Evolutionary conservation across 2,888 invertebrate genomes (phyloP).

Genomic region (Chymomyza amoena): DNA sequence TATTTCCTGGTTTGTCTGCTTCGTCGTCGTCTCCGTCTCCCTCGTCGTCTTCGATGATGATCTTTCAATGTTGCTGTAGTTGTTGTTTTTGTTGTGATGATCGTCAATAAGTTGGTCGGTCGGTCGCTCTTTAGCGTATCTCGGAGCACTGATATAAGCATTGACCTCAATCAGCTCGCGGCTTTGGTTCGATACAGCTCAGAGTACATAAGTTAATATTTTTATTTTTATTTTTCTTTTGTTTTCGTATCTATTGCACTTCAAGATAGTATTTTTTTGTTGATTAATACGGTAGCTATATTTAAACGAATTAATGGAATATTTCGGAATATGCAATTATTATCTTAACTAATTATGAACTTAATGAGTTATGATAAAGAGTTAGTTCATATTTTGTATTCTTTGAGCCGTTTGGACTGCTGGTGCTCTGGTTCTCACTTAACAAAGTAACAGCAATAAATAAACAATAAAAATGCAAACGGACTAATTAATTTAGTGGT

Average conservation of each 20-base stretch:
- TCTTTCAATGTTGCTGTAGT: not conserved
- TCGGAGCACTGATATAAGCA: not conserved
- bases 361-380: too few species aligned
- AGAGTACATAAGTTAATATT: not conserved
- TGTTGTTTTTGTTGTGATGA: not conserved
- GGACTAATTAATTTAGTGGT: too few species aligned
- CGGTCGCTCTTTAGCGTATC: not conserved
- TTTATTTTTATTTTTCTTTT: not conserved
- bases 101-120: not conserved
- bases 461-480: too few species aligned
- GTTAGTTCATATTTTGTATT: too few species aligned
- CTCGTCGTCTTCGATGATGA: not conserved
- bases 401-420: too few species aligned
- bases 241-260: not conserved
- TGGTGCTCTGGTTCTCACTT: too few species aligned
- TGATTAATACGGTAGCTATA: not conserved
- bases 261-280: not conserved
- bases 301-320: not conserved
- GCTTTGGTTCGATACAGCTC: not conserved
- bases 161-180: not conserved
- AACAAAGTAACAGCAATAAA: too few species aligned
- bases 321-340: not conserved
- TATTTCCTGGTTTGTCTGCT: constrained; percentile 60
- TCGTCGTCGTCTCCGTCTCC: constrained; percentile 25
- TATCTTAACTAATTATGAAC: too few species aligned